These are phyloP conservation scores for Schmidtea mediterranea DNA, from an alignment of 1,140 invertebrate genomes.

Conservation along the genomic window DNA sequence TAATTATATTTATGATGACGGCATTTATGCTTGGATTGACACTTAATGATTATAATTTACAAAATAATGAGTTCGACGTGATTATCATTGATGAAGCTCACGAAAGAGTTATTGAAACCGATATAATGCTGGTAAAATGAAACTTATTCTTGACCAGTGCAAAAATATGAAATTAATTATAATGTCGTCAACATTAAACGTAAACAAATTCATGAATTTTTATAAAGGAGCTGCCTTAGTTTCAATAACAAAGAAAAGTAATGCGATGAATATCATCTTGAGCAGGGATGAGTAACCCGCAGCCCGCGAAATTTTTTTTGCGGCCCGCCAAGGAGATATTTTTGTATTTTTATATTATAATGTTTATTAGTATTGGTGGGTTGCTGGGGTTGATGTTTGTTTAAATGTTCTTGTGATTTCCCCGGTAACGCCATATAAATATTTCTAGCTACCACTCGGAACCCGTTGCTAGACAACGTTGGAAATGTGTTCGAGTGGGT, in stretches of 20 bases:
- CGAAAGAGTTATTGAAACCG: constrained; percentile 72
- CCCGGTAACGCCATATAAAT: no score
- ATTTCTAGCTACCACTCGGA: no score
- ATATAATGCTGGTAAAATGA: constrained; percentile 69
- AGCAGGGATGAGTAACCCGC: no score
- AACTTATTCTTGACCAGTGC: constrained; percentile 52
- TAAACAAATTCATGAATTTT: constrained; percentile 62
- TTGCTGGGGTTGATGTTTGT: no score
- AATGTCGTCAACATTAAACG: constrained; percentile 96
- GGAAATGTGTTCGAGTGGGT: no score
- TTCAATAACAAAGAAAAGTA: constrained; percentile 27
- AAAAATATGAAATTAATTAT: constrained; percentile 62
- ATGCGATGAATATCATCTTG: not conserved
- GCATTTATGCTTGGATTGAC: constrained; percentile 60
- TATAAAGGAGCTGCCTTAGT: constrained; percentile 58
- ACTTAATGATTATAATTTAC: constrained; percentile 15
- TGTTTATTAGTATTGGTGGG: no score
- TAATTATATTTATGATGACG: constrained; percentile 86
- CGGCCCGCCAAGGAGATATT: no score
- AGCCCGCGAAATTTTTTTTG: no score
- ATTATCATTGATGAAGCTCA: constrained; percentile 53
- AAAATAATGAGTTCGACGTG: constrained; percentile 25
- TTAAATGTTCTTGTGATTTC: no score
- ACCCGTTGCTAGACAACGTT: no score
- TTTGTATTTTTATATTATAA: no score